A percentile compares a stretch with the other conserved stretches of the same genome.
Evolutionary conservation across 1,140 invertebrate species (phyloP).

Genomic region (Bombus haemorrhoidalis): DNA sequence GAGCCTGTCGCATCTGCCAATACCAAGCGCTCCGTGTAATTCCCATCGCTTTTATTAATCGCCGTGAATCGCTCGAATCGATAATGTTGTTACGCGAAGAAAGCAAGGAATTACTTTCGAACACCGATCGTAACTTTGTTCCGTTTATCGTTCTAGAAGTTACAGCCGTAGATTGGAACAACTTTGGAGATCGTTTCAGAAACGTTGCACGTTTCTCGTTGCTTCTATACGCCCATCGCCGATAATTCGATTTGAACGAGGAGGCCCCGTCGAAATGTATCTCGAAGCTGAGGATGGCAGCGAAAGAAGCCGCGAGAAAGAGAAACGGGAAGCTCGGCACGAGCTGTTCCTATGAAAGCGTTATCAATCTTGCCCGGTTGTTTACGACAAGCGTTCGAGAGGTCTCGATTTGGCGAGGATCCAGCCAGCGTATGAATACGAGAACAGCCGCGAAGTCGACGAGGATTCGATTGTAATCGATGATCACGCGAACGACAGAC

Average conservation of each 20-base stretch:
- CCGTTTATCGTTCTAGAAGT: not conserved
- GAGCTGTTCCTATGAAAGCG: conserved; percentile 24
- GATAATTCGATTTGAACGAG: conserved; percentile 41
- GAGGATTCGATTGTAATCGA: conserved; percentile 63
- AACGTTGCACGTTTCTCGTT: not conserved
- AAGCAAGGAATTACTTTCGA: too few relatives aligned
- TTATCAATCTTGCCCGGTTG: conserved; percentile 63
- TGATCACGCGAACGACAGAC: not conserved
- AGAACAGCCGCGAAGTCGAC: conserved; percentile 26
- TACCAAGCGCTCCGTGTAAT: conserved; percentile 32
- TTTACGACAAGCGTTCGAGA: conserved; percentile 57
- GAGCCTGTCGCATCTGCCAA: conserved; percentile 36
- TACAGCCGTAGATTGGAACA: not conserved
- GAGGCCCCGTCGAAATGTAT: conserved; percentile 11
- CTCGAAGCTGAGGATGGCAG: not conserved
- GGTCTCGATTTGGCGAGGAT: conserved; percentile 60
- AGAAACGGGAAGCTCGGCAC: not conserved
- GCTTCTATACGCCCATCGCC: not conserved
- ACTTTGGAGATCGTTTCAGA: not conserved
- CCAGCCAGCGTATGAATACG: conserved; percentile 57
- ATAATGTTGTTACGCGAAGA: not conserved
- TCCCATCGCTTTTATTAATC: conserved; percentile 36
- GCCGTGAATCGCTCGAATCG: not conserved
- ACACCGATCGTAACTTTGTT: too few relatives aligned
- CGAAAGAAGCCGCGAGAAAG: conserved; percentile 11